Conservation (phyloP, 2,888 invertebrate genomes). For the Drosophila paracracens region DNA sequence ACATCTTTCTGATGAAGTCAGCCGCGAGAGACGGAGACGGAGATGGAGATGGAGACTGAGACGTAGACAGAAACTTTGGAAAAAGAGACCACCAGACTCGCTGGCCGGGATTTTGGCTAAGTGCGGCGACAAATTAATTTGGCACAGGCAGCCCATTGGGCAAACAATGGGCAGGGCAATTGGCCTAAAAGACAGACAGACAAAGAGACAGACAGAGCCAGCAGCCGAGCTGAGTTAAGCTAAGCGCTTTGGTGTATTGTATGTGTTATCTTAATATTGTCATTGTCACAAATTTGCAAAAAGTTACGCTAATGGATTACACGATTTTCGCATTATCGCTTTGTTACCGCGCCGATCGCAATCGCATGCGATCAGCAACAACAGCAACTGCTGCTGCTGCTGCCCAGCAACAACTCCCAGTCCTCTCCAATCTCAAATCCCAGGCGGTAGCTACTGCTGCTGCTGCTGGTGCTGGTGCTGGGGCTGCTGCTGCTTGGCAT, state of each 20-base stretch:
- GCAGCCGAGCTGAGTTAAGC: constrained; percentile 6
- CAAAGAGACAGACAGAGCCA: not conserved
- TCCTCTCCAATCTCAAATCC: constrained; percentile 6
- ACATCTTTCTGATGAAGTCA: constrained; percentile 63
- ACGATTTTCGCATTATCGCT: constrained; percentile 86
- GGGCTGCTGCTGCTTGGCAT: constrained; percentile 55
- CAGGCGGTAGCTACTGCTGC: not conserved
- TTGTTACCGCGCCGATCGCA: constrained; percentile 82
- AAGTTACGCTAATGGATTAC: constrained; percentile 85
- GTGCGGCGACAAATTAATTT: constrained; percentile 85
- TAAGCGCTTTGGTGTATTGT: constrained; percentile 43
- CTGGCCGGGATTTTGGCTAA: constrained; percentile 28
- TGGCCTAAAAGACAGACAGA: constrained; percentile 3
- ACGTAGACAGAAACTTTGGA: not conserved
- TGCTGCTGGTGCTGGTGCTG: not conserved
- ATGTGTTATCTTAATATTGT: constrained; percentile 85
- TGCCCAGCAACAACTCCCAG: constrained; percentile 6
- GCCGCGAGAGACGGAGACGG: not conserved
- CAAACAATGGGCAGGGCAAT: constrained; percentile 44
- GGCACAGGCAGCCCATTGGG: constrained; percentile 60
- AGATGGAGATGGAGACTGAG: not conserved
- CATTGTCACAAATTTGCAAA: constrained; percentile 85
- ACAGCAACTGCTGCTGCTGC: constrained; percentile 28
- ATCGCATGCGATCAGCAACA: constrained; percentile 77
- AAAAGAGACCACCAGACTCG: constrained; percentile 61